Evolutionary conservation across 2,888 invertebrate genomes (phyloP).

Genomic region (Branchipolynoe longqiensis): DNA sequence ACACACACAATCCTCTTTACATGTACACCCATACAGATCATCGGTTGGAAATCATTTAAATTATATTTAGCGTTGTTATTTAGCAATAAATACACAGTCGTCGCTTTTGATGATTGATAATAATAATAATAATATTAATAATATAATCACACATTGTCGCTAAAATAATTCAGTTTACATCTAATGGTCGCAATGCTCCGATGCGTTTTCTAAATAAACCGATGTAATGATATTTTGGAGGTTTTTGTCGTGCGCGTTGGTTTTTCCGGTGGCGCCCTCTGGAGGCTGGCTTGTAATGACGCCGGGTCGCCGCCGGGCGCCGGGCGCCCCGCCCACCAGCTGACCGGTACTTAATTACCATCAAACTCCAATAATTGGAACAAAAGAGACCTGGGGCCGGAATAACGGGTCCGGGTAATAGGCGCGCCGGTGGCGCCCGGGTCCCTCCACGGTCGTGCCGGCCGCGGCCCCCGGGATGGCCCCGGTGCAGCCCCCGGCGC

Average conservation of each 20-base stretch:
- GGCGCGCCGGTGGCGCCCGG: neutral
- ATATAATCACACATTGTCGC: neutral
- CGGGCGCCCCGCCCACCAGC: constrained; percentile 8
- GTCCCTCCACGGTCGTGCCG: constrained; percentile 20
- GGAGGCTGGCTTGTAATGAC: neutral
- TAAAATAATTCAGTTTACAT: neutral
- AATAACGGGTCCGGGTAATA: neutral
- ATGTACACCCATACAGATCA: too few species aligned
- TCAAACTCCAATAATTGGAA: constrained; percentile 53
- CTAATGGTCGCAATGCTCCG: too few species aligned
- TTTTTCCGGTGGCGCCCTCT: neutral
- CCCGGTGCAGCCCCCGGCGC: neutral
- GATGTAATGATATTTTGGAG: too few species aligned
- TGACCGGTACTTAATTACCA: constrained; percentile 49
- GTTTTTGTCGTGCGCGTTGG: too few species aligned
- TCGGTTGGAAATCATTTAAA: too few species aligned
- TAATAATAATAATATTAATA: neutral
- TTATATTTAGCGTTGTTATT: too few species aligned
- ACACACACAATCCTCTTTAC: too few species aligned
- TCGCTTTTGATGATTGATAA: neutral
- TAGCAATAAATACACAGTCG: neutral
- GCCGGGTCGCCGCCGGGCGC: too few species aligned
- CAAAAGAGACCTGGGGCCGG: constrained; percentile 49
- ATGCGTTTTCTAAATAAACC: too few species aligned
- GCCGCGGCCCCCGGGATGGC: neutral